These are phyloP conservation scores for Eupeodes luniger DNA, from an alignment of 2,888 invertebrate genomes.

Conservation along the genomic window DNA sequence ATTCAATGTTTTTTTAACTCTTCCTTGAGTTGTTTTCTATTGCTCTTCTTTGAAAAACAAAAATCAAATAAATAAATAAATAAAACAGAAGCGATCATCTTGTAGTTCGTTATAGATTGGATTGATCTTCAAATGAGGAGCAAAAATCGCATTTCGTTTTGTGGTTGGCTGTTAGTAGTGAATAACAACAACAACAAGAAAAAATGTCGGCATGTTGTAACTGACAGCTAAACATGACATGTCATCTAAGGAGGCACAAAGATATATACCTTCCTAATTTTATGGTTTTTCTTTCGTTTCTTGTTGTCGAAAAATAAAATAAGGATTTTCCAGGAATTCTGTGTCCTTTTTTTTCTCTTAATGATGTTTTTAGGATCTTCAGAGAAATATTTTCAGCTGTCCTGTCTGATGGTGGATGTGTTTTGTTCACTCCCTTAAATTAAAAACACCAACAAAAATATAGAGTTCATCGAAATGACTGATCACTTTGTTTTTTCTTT, in stretches of 20 bases:
- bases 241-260: constrained; percentile 40
- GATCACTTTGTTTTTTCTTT: constrained; percentile 45
- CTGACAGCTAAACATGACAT: constrained; percentile 64
- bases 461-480: constrained; percentile 55
- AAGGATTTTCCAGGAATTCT: constrained; percentile 60
- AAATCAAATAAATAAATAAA: constrained; percentile 14
- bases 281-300: constrained; percentile 19
- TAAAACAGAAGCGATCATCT: constrained; percentile 71
- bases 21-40: background rate
- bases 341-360: background rate
- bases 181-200: background rate
- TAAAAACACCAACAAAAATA: background rate
- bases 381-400: constrained; percentile 49
- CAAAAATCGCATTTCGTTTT: constrained; percentile 40
- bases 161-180: background rate
- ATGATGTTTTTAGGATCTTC: background rate
- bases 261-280: constrained; percentile 35
- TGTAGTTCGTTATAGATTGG: constrained; percentile 38
- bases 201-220: constrained; percentile 45
- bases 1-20: constrained; percentile 34
- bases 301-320: background rate
- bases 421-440: constrained; percentile 56
- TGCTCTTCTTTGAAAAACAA: constrained; percentile 11
- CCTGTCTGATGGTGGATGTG: background rate
- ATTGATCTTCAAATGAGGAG: constrained; percentile 40